Evolutionary conservation across 2,888 invertebrate genomes (phyloP).

Genomic region (Falcaria lacertinaria): DNA sequence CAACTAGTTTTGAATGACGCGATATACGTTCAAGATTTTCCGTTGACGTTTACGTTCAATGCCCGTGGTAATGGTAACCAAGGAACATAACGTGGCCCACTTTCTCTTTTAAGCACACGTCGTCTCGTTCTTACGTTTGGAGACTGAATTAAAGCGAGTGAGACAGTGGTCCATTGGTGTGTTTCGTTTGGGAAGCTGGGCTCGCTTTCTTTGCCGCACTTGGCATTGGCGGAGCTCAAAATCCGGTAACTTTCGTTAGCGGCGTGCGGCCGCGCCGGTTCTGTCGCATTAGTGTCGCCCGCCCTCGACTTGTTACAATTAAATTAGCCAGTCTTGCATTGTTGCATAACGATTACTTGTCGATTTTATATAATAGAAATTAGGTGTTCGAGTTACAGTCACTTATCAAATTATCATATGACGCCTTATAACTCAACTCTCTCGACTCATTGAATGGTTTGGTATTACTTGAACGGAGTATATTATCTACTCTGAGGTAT

Average conservation of each 20-base stretch:
- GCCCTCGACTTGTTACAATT: slow-evolving; percentile 49
- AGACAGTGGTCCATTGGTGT: slow-evolving; percentile 53
- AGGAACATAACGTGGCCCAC: slow-evolving; percentile 79
- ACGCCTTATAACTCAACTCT: neutral
- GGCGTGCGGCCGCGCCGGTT: slow-evolving; percentile 43
- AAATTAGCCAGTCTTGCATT: slow-evolving; percentile 55
- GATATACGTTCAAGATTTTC: slow-evolving; percentile 42
- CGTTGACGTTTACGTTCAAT: slow-evolving; percentile 73
- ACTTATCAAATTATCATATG: neutral
- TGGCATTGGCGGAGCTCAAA: slow-evolving; percentile 72
- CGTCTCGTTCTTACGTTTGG: slow-evolving; percentile 57
- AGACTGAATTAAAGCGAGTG: slow-evolving; percentile 41
- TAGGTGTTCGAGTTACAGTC: slow-evolving; percentile 3
- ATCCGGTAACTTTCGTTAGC: slow-evolving; percentile 78
- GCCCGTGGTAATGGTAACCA: slow-evolving; percentile 73
- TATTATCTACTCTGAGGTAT: no score
- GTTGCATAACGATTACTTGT: slow-evolving; percentile 55
- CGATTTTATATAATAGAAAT: slow-evolving; percentile 44
- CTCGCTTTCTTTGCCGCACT: slow-evolving; percentile 78
- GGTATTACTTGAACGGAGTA: neutral
- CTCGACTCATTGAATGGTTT: neutral
- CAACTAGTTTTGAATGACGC: slow-evolving; percentile 25
- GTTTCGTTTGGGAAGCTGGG: slow-evolving; percentile 55
- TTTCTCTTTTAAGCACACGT: slow-evolving; percentile 75
- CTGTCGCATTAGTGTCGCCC: slow-evolving; percentile 30